Conservation (phyloP, 1,140 invertebrate species). For the Scaptomyza hsui region DNA sequence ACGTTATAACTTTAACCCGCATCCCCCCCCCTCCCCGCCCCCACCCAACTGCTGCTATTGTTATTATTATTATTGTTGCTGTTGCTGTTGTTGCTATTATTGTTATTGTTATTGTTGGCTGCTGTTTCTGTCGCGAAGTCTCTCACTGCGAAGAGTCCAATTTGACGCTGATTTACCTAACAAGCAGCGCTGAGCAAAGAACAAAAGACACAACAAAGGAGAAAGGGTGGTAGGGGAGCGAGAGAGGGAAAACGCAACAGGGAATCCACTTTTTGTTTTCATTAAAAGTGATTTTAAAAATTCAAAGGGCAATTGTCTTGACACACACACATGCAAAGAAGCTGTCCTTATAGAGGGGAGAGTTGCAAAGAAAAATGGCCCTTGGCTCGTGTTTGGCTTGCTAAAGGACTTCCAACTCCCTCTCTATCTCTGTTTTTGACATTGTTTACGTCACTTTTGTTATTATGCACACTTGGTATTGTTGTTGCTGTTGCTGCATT, state of each 20-base stretch:
- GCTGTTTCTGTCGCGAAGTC: conserved; percentile 28
- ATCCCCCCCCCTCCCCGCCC: not conserved
- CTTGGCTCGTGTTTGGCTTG: conserved; percentile 57
- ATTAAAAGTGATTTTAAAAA: conserved; percentile 83
- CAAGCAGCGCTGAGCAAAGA: conserved; percentile 65
- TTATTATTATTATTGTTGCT: conserved; percentile 40
- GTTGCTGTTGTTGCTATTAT: conserved; percentile 9
- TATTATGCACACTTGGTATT: conserved; percentile 55
- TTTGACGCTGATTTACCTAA: conserved; percentile 77
- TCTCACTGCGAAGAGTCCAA: conserved; percentile 32
- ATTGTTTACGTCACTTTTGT: conserved; percentile 77
- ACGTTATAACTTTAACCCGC: conserved; percentile 71
- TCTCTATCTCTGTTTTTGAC: conserved; percentile 6
- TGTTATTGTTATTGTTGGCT: conserved; percentile 13
- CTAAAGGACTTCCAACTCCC: conserved; percentile 40
- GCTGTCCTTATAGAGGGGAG: conserved; percentile 25
- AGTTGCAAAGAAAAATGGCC: conserved; percentile 48
- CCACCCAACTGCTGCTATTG: conserved; percentile 14
- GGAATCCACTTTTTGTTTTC: conserved; percentile 75
- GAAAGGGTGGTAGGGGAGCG: too few species aligned
- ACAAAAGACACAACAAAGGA: conserved; percentile 63
- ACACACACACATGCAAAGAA: conserved; percentile 49
- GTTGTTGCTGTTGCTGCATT: conserved; percentile 52
- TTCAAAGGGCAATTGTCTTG: conserved; percentile 79
- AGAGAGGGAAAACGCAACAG: not conserved